phyloP scores from a whole-genome alignment of 2,113 vertebrate genomes.

The Circaetus cinerascens region DNA sequence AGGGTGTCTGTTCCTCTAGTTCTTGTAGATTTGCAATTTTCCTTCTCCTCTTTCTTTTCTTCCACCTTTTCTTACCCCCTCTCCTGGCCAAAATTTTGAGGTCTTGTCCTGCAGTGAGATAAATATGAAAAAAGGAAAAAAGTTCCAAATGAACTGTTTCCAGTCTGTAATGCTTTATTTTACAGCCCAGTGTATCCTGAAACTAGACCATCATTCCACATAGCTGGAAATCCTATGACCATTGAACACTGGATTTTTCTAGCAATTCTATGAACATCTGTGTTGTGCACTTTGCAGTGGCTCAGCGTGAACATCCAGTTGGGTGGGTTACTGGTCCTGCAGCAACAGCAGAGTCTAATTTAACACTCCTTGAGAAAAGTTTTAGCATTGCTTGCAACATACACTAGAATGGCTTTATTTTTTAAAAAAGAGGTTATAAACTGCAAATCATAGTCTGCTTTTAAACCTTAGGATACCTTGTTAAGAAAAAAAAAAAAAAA shows the following conservation, averaged over 20 bases:
- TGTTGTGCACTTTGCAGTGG: not conserved
- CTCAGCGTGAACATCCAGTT: not conserved
- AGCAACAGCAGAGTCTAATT: not conserved
- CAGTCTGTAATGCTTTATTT: not conserved
- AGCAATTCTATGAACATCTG: not conserved
- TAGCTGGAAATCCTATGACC: not conserved
- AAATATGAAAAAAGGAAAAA: not conserved
- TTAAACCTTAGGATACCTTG: not conserved
- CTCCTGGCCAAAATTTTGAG: not conserved
- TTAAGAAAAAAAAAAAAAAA: not conserved
- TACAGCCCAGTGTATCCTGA: not conserved
- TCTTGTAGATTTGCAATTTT: not conserved
- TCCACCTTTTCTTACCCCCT: not conserved
- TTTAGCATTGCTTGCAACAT: not conserved
- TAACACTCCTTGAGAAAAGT: not conserved
- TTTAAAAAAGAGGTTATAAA: not conserved
- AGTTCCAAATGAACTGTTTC: not conserved
- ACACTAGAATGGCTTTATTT: not conserved
- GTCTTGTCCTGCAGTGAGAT: not conserved
- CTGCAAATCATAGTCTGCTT: not conserved
- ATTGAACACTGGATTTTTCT: not conserved
- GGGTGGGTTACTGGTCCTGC: not conserved
- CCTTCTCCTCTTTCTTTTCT: not conserved
- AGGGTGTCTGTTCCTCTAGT: not conserved
- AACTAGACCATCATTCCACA: not conserved